These are phyloP conservation scores for Cataglyphis livida DNA, from an alignment of 2,888 invertebrate genomes.

Conservation along the genomic window DNA sequence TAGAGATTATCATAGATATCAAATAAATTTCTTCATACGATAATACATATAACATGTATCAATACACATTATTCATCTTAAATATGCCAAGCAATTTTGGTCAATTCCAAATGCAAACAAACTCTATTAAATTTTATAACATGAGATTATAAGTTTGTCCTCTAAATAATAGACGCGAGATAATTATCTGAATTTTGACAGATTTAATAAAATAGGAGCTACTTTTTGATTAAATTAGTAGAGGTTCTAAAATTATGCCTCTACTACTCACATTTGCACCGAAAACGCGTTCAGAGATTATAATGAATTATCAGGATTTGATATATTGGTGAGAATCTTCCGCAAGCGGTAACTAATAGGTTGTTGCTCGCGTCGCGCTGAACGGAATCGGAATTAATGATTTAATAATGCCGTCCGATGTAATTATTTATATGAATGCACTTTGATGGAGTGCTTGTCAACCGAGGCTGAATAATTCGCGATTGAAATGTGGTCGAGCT, in stretches of 20 bases:
- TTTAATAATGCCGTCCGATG: slow-evolving; percentile 78
- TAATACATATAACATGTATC: slow-evolving; percentile 11
- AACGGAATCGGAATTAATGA: slow-evolving; percentile 78
- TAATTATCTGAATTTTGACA: neutral
- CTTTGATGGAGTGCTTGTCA: slow-evolving; percentile 80
- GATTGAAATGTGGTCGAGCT: slow-evolving; percentile 78
- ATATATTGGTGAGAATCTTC: slow-evolving; percentile 55
- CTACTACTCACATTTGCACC: neutral
- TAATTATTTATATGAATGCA: slow-evolving; percentile 82
- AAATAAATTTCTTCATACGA: neutral
- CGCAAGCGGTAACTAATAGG: slow-evolving; percentile 74
- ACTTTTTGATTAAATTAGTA: neutral
- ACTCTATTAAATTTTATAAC: slow-evolving; percentile 24
- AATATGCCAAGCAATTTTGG: neutral
- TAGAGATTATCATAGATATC: neutral
- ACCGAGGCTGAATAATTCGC: slow-evolving; percentile 78
- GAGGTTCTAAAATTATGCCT: neutral
- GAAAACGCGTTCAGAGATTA: slow-evolving; percentile 48
- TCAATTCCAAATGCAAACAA: slow-evolving; percentile 14
- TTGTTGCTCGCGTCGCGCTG: slow-evolving; percentile 66
- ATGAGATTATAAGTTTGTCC: neutral
- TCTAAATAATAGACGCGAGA: neutral
- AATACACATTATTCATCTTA: slow-evolving; percentile 12
- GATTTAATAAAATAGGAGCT: neutral
- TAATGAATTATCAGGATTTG: slow-evolving; percentile 70